Evolutionary conservation across 2,113 vertebrate genomes (phyloP), one percentile per base, ranked within the genome.

Genomic region (Perca flavescens): DNA sequence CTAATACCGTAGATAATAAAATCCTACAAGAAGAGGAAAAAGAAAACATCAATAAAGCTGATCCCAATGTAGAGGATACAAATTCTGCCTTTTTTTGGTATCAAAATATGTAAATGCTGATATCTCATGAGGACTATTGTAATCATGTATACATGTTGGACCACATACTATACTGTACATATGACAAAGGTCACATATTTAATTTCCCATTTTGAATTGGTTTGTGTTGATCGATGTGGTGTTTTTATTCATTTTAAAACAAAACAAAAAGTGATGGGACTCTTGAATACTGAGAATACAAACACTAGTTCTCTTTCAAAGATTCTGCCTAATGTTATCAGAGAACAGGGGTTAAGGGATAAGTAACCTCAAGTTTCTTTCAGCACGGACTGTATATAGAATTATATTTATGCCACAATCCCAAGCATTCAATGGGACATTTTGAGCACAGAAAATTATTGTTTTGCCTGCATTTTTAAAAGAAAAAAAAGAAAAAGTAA

Each of bases 41-140:
- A 95, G 1, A 81, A 85, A 94, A 96, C 2, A 93, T 95, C 93
- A 93, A 95, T 97, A 96, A 97, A 97, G 96, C 96, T 97, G 96
- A 96, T 96, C 72, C 80, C 74, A 96, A 95, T 93, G 94, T 95
- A 74, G 74, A 85, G 71, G 90, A 90, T 95, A 91, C 57, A 88
- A 95, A 93, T 94, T 96, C 94, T 95, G 93, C 92, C 94, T 96
- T 96, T 88, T 96, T 97, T 97, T 97, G 96, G 97, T 97, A 97
- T 98, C 96, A 96, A 97, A 96, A 96, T 96, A 90, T 95, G 95
- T 94, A 95, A 94, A 96, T 96, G 91, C 81, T 66, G 72, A 86
- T 86, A 86, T 88, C 80, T 85, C 69, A 87, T 93, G 84, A 95
- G 88, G 88, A 90, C 89, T 93, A 89, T 73, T 89, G 89, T 83